Evolutionary conservation across 2,888 invertebrate species (phyloP).

Genomic region (Ptilodon capucinus): DNA sequence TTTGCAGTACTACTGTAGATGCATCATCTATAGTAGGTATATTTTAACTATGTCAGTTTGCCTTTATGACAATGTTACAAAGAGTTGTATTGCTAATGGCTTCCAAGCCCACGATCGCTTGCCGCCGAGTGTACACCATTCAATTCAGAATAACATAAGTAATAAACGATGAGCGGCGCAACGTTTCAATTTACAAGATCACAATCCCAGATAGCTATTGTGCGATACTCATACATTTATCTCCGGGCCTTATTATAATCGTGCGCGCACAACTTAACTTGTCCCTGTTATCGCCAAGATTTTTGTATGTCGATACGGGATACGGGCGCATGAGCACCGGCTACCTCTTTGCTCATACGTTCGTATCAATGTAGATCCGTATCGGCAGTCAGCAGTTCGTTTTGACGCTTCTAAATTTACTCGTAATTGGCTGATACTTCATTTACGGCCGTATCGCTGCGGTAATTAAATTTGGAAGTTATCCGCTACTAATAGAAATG

Average conservation of each 20-base stretch:
- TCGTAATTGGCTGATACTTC: conserved; percentile 41
- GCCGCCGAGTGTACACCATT: conserved; percentile 21
- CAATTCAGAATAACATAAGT: conserved; percentile 32
- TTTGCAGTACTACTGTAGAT: no score
- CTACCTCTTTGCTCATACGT: conserved; percentile 39
- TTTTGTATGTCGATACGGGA: conserved; percentile 72
- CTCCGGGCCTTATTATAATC: conserved; percentile 69
- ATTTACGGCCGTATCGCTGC: neutral
- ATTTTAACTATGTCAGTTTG: no score
- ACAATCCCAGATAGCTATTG: conserved; percentile 62
- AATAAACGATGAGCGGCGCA: conserved; percentile 63
- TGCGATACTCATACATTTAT: conserved; percentile 71
- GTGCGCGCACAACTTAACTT: conserved; percentile 73
- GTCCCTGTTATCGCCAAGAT: conserved; percentile 75
- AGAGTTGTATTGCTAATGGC: neutral
- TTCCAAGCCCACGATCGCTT: conserved; percentile 11
- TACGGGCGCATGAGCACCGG: conserved; percentile 44
- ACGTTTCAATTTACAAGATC: conserved; percentile 79
- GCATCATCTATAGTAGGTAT: no score
- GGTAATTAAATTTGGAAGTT: neutral
- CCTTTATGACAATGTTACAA: neutral
- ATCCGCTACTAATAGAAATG: neutral
- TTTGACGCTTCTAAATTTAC: conserved; percentile 45
- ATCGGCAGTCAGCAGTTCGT: conserved; percentile 47
- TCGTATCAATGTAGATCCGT: conserved; percentile 56